A percentile compares a stretch with the other conserved stretches of the same genome.
phyloP scores from a whole-genome alignment of 2,888 invertebrate genomes.

The Ochropleura plecta region DNA sequence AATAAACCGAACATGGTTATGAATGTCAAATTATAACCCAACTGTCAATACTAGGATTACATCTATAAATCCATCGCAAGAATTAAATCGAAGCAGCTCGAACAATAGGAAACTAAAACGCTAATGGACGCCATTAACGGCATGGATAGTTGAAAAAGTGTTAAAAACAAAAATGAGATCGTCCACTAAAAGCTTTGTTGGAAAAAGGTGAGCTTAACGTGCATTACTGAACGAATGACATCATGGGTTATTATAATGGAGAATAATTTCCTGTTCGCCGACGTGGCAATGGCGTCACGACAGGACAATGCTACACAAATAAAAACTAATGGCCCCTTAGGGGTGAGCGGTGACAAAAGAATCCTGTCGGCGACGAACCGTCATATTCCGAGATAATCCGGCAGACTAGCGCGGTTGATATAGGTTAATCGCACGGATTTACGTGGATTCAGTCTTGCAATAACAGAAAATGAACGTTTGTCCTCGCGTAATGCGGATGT shows the following conservation, averaged over 20 bases:
- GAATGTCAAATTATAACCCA: slow-evolving; percentile 25
- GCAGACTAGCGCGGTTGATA: slow-evolving; percentile 72
- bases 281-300: slow-evolving; percentile 70
- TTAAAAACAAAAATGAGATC: slow-evolving; percentile 68
- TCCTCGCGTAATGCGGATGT: slow-evolving; percentile 71
- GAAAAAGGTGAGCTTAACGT: slow-evolving; percentile 71
- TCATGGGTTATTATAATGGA: slow-evolving; percentile 79
- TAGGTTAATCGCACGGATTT: slow-evolving; percentile 81
- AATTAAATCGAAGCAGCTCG: slow-evolving; percentile 56
- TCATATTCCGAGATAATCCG: slow-evolving; percentile 80
- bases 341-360: slow-evolving; percentile 78
- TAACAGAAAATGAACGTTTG: slow-evolving; percentile 77
- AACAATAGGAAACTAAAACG: slow-evolving; percentile 65
- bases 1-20: slow-evolving; percentile 6
- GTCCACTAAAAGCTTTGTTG: slow-evolving; percentile 73
- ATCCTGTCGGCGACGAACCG: slow-evolving; percentile 70
- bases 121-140: slow-evolving; percentile 73
- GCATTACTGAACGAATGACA: slow-evolving; percentile 75
- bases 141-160: slow-evolving; percentile 69
- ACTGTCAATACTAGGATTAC: slow-evolving; percentile 19
- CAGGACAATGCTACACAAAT: slow-evolving; percentile 84
- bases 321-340: slow-evolving; percentile 82
- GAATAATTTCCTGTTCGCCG: slow-evolving; percentile 81
- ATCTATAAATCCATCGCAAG: slow-evolving; percentile 31
- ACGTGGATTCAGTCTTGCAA: slow-evolving; percentile 79